Evolutionary conservation across 2,113 vertebrate species (phyloP).

Genomic region (Esox niger): DNA sequence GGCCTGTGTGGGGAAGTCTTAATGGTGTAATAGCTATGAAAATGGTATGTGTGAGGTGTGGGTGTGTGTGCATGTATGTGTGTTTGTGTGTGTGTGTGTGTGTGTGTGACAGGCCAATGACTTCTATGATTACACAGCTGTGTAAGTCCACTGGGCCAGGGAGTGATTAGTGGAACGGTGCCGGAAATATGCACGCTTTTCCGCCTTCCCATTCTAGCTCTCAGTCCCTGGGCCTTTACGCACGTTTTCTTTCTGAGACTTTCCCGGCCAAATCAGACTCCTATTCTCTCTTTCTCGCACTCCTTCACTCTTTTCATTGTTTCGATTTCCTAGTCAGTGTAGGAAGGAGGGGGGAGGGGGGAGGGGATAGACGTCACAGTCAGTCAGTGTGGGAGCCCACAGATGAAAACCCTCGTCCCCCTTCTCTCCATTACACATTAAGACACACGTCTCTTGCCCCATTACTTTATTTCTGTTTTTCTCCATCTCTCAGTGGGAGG

Average conservation of each 20-base stretch:
- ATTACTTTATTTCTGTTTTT: not conserved
- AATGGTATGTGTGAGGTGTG: constrained; percentile 40
- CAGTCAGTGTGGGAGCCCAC: constrained; percentile 27
- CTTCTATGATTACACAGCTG: constrained; percentile 71
- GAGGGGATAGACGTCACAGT: constrained; percentile 40
- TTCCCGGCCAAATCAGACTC: no score
- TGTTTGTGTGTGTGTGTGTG: constrained; percentile 36
- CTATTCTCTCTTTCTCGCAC: constrained; percentile 5
- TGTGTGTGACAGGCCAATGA: constrained; percentile 54
- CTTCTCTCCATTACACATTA: constrained; percentile 4
- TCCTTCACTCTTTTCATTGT: not conserved
- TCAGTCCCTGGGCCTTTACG: not conserved
- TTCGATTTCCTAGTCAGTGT: not conserved
- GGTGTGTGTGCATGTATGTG: constrained; percentile 17
- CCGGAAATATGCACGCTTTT: constrained; percentile 37
- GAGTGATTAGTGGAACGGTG: constrained; percentile 46
- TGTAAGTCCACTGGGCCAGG: constrained; percentile 50
- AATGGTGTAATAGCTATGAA: constrained; percentile 62
- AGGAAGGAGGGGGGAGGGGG: constrained; percentile 32
- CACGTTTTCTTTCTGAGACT: not conserved
- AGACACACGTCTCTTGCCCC: constrained; percentile 5
- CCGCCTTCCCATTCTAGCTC: constrained; percentile 5
- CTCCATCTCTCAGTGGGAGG: not conserved
- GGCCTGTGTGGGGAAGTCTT: constrained; percentile 70
- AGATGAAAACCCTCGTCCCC: constrained; percentile 13